These are phyloP conservation scores for Apamea epomidion DNA, from an alignment of 2,888 invertebrate species.

Conservation along the genomic window DNA sequence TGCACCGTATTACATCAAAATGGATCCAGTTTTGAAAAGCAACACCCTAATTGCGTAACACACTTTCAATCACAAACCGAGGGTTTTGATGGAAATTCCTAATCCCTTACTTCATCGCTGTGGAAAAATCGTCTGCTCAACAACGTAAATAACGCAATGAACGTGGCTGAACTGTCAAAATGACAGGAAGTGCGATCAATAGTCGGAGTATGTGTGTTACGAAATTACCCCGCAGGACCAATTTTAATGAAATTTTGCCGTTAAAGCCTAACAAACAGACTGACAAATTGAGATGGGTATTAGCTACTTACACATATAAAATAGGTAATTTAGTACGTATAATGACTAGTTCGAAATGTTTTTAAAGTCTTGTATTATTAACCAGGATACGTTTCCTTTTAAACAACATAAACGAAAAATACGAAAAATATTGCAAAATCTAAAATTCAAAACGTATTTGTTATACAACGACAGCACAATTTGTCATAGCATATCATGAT, in stretches of 20 bases:
- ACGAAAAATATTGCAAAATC: conserved; percentile 28
- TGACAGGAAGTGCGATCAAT: too few relatives aligned
- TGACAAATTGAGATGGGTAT: not conserved
- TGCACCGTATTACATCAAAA: not conserved
- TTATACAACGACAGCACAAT: conserved; percentile 50
- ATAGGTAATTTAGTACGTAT: not conserved
- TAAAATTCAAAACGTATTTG: conserved; percentile 61
- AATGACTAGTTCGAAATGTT: not conserved
- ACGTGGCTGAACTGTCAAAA: too few relatives aligned
- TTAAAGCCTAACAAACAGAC: not conserved
- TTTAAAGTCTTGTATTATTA: not conserved
- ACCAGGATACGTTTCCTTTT: not conserved
- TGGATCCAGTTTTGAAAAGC: too few relatives aligned
- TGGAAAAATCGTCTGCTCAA: too few relatives aligned
- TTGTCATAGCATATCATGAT: conserved; percentile 61
- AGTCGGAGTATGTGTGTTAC: too few relatives aligned
- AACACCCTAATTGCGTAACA: too few relatives aligned
- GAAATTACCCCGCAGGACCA: too few relatives aligned
- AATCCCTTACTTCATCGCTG: too few relatives aligned
- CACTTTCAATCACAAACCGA: too few relatives aligned
- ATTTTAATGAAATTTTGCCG: too few relatives aligned
- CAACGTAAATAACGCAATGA: too few relatives aligned
- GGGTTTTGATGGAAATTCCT: too few relatives aligned
- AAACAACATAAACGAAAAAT: conserved; percentile 1
- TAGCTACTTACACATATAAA: not conserved